Evolutionary conservation across 2,888 invertebrate species (phyloP).

Genomic region (Leucozona laternaria): DNA sequence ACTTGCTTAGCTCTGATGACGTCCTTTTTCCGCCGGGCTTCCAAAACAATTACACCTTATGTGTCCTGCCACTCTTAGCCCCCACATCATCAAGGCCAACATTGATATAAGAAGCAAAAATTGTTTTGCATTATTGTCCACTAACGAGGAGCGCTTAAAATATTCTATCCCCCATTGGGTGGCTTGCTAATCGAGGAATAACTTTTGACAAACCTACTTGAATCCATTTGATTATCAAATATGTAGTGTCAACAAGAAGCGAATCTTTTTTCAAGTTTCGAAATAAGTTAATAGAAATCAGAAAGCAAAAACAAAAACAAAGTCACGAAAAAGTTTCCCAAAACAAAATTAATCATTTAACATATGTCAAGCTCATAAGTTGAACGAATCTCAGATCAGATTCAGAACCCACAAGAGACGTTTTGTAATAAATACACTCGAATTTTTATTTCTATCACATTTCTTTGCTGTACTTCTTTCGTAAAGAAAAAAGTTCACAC

Average conservation of each 20-base stretch:
- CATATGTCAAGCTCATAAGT: conserved; percentile 13
- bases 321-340: background rate
- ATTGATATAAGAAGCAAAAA: too few relatives aligned
- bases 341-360: conserved; percentile 9
- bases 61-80: too few relatives aligned
- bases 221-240: background rate
- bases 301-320: background rate
- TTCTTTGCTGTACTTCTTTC: background rate
- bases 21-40: too few relatives aligned
- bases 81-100: too few relatives aligned
- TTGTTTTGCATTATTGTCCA: background rate
- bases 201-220: background rate
- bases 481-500: conserved; percentile 15
- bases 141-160: background rate
- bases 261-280: background rate
- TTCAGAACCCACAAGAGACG: background rate
- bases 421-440: background rate
- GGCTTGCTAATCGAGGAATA: background rate
- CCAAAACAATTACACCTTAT: too few relatives aligned
- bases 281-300: background rate
- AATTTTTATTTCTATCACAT: background rate
- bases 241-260: background rate
- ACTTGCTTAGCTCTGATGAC: too few relatives aligned
- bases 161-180: background rate
- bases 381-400: background rate